phyloP scores from a whole-genome alignment of 2,797 vertebrate genomes.

The Fundulus diaphanus region DNA sequence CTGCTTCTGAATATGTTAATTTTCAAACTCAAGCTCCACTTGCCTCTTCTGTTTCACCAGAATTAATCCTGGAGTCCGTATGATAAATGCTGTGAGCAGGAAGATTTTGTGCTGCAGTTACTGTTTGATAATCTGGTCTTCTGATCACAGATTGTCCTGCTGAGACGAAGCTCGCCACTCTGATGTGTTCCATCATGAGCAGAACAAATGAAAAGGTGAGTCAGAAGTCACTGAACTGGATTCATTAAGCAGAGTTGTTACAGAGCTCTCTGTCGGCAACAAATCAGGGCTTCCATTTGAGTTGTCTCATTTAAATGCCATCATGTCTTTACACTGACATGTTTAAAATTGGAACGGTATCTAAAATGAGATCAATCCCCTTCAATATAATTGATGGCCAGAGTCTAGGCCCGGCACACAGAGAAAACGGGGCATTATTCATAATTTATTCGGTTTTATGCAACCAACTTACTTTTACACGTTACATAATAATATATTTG shows the following conservation, averaged over 20 bases:
- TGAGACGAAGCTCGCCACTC: constrained; percentile 11
- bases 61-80: constrained; percentile 8
- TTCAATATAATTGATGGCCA: constrained; percentile 64
- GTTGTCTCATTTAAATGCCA: constrained; percentile 67
- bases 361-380: constrained; percentile 56
- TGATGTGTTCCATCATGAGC: not conserved
- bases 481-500: constrained; percentile 64
- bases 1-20: constrained; percentile 64
- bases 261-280: constrained; percentile 22
- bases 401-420: constrained; percentile 45
- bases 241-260: constrained; percentile 30
- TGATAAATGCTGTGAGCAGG: constrained; percentile 27
- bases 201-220: constrained; percentile 33
- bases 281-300: constrained; percentile 50
- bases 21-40: constrained; percentile 50
- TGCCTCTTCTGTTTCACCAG: constrained; percentile 44
- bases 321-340: constrained; percentile 58
- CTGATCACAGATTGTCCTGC: constrained; percentile 1
- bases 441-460: constrained; percentile 72
- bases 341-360: constrained; percentile 56
- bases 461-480: constrained; percentile 68
- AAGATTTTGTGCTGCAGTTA: constrained; percentile 28
- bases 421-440: constrained; percentile 62
- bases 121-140: constrained; percentile 19
- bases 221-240: constrained; percentile 12